Evolutionary conservation across 2,888 invertebrate genomes (phyloP), one percentile per base, ranked within the genome.

Genomic region (Disparrhopalites patrizii): DNA sequence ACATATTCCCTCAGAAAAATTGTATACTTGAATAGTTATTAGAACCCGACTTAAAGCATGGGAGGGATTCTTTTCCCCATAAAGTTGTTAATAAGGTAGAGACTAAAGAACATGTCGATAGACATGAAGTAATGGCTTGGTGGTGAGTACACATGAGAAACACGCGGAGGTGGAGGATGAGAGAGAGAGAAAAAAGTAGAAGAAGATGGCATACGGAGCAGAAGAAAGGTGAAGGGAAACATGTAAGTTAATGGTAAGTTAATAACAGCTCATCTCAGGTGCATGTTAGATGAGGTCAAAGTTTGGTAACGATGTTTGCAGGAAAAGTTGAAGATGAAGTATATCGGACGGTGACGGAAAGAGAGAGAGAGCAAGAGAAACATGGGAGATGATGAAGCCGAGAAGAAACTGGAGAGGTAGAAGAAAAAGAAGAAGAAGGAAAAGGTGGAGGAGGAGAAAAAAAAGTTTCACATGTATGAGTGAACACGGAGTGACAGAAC

Each of bases 241-340:
- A 47, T 47, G 51, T 7, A 33, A 61, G 33, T 36, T 20, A 50
- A 61, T 52, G 15, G 28, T 50, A 51, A 61, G 20, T 51, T 52
- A 52, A 61, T 61, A 50, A 58, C 31, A 50, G 31, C 27, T 52
- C 61, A 61, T 61, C 52, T 52, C 61, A 51, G 31, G 31, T 47
- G 47, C 38, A 33, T 36, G 38, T 2, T n/a, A 57, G 58, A 58
- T 58, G 51, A 51, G 61, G 61, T 61, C 31, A 61, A 61, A 61
- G 31, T 61, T 61, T 18, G 36, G 31, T 61, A 51, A 61, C 36
- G 31, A 30, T 30, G 31, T 60, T 60, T 47, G 60, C 30, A 28
- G 25, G 18, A 38, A 57, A 57, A 57, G 57, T 57, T 57, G 40
- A 40, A 52, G 27, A 52, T 40, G 30, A 54, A 55, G 55, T 55